phyloP scores from a whole-genome alignment of 2,113 vertebrate genomes.

The Clupea harengus region DNA sequence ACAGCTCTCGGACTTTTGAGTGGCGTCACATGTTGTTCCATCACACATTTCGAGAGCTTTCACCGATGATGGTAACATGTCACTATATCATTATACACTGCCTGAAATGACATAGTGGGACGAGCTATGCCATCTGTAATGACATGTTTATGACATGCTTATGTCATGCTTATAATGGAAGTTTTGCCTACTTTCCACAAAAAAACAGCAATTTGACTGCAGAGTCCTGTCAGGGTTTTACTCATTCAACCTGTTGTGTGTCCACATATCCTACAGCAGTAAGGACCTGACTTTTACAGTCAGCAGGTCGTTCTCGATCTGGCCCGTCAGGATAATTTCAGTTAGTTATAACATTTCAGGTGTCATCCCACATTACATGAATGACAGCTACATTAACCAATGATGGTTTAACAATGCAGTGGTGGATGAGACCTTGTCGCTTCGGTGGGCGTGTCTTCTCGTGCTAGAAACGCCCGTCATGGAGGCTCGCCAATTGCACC shows the following conservation, averaged over 20 bases:
- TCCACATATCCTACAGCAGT: neutral
- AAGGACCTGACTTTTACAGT: neutral
- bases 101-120: neutral
- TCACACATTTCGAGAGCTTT: too few species aligned
- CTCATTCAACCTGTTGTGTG: too few species aligned
- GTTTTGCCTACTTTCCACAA: too few species aligned
- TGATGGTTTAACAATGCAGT: neutral
- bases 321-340: too few species aligned
- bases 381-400: neutral
- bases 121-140: neutral
- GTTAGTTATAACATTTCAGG: neutral
- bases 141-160: neutral
- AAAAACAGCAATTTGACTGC: too few species aligned
- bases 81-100: neutral
- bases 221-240: too few species aligned
- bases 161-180: too few species aligned
- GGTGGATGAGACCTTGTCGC: neutral
- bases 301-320: neutral
- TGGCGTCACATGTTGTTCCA: too few species aligned
- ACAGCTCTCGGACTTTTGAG: too few species aligned
- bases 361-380: neutral
- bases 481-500: constrained; percentile 22
- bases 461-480: neutral
- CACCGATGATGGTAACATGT: neutral
- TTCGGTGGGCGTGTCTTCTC: neutral